Conservation (phyloP, 2,888 invertebrate species). For the Atherix ibis region DNA sequence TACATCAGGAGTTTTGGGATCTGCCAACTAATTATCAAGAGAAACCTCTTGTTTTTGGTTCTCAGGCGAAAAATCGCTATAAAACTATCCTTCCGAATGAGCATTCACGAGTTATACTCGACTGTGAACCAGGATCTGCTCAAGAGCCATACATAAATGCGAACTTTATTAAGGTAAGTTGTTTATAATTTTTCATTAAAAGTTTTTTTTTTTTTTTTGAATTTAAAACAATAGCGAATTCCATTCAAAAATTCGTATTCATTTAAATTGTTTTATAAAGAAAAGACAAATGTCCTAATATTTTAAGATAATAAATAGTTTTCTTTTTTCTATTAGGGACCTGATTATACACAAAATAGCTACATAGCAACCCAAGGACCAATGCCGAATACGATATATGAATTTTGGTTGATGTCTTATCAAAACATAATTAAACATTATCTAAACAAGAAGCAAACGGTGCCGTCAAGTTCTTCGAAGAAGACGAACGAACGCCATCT, state of each 20-base stretch:
- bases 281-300: too few relatives aligned
- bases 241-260: too few relatives aligned
- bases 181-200: conserved; percentile 2
- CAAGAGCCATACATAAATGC: conserved; percentile 80
- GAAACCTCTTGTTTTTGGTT: conserved; percentile 75
- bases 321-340: conserved; percentile 45
- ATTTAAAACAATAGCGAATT: too few relatives aligned
- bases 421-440: conserved; percentile 34
- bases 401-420: conserved; percentile 80
- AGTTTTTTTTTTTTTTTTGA: conserved; percentile 6
- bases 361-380: conserved; percentile 92
- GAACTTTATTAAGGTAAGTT: conserved; percentile 71
- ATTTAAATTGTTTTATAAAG: too few relatives aligned
- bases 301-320: too few relatives aligned
- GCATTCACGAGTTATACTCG: conserved; percentile 63
- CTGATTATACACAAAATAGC: conserved; percentile 69
- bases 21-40: conserved; percentile 84
- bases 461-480: conserved; percentile 5
- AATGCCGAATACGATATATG: conserved; percentile 70
- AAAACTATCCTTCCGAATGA: conserved; percentile 81
- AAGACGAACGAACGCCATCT: not conserved
- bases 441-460: conserved; percentile 11
- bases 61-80: conserved; percentile 79
- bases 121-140: conserved; percentile 34
- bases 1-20: conserved; percentile 89